Evolutionary conservation across 1,140 invertebrate species (phyloP), one percentile per base, ranked within the genome.

Genomic region (Heliconius eleuchia): DNA sequence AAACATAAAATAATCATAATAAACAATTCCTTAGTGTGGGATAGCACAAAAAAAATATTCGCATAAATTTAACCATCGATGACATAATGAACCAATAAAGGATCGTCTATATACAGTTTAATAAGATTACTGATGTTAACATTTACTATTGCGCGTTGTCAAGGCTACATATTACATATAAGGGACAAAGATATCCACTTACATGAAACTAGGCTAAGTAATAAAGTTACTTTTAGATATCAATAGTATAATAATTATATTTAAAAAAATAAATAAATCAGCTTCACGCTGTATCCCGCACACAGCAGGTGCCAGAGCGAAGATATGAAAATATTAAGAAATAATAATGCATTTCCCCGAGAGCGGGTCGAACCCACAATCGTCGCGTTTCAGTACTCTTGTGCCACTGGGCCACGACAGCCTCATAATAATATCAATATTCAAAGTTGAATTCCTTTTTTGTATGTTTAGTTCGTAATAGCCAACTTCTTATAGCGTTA

Each of bases 71-170:
- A 2, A 57, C 8, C 55, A 57, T 57, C 55, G n/a, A n/a, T 66
- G 13, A 60, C 55, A 60, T 60, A 60, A 60, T 23, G 55, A n/a
- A 60, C 55, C 55, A 60, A 60, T 60, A 60, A 60, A 60, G n/a
- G 55, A 60, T 23, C 55, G 19, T 60, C 55, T 60, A 60, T 57
- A 57, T 23, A 27, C 60, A 23, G n/a, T 27, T 30, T 66, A 66
- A 27, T 66, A 66, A 66, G 60, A 66, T 66, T 27, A 30, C 60
- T 66, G 60, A 66, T 9, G 60, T 66, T 66, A 66, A 30, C 60
- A 66, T 66, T 30, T 66, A 66, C 60, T 66, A 30, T 66, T 30
- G 23, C 23, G 23, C 9, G 60, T 16, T 30, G 60, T 66, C 9
- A 30, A 66, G 60, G 60, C 27, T 30, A 30, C 23, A 16, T 66